phyloP scores from a whole-genome alignment of 2,888 invertebrate species.

The Epistrophe grossulariae region DNA sequence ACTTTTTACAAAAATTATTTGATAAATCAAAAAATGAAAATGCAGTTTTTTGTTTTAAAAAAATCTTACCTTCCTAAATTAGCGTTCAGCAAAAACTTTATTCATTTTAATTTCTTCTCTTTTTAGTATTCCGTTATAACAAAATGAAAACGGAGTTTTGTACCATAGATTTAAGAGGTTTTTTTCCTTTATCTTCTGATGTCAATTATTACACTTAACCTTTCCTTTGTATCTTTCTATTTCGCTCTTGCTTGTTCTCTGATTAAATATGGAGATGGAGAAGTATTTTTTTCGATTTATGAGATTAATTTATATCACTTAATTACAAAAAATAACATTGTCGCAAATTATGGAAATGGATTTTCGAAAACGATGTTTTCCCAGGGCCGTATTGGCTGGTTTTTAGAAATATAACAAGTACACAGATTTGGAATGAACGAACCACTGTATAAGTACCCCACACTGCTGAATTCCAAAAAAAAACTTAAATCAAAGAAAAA shows the following conservation, averaged over 20 bases:
- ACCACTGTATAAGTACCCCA: slow-evolving; percentile 42
- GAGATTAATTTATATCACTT: not conserved
- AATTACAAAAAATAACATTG: not conserved
- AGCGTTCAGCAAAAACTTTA: not conserved
- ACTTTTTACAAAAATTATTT: not conserved
- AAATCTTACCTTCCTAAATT: slow-evolving; percentile 4
- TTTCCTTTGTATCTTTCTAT: not conserved
- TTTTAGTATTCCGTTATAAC: not conserved
- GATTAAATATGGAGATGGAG: not conserved
- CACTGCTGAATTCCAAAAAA: slow-evolving; percentile 44
- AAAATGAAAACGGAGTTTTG: not conserved
- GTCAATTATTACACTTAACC: slow-evolving; percentile 2
- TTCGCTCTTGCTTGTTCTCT: slow-evolving; percentile 11
- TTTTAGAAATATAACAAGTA: not conserved
- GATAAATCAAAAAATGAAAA: not conserved
- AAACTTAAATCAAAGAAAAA: not conserved
- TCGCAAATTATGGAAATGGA: not conserved
- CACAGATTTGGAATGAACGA: not conserved
- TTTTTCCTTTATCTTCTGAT: not conserved
- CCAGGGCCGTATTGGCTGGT: not conserved
- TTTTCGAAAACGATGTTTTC: not conserved
- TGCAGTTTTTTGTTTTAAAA: not conserved
- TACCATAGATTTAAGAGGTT: not conserved
- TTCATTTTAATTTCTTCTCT: not conserved
- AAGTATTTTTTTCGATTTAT: not conserved